Evolutionary conservation across 2,113 vertebrate species (phyloP), one percentile per base, ranked within the genome.

Genomic region (Hippoglossus stenolepis): DNA sequence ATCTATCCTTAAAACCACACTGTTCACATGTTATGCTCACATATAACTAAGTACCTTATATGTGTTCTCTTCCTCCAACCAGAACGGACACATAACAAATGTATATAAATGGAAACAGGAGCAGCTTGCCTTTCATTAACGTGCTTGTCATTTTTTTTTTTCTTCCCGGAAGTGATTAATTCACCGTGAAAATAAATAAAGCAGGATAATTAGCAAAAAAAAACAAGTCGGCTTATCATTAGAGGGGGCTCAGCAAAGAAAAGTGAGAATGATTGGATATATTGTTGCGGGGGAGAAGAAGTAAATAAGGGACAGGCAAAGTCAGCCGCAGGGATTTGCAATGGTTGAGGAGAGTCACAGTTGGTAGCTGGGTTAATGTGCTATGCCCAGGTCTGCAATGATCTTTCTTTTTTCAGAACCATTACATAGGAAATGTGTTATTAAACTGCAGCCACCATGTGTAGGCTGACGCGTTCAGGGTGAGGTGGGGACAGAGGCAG

Each of bases 141-240:
- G 45, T 67, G 65, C 56, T 73, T 59, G 40, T 43, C 59, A n/a
- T 65, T 53, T 86, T 85, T 13, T 9, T n/a, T 54, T 11, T 2
- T n/a, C 9, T 54, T 82, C 79, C 54, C 64, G 69, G 59, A 87
- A 83, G 72, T 68, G 9, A 80, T 57, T 79, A 21, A 70, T 54
- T 68, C 35, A 1, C 31, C 28, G 11, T 49, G 65, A 56, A 84
- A 77, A 73, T 63, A 82, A 84, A 75, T 79, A 70, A 79, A 79
- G 31, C n/a, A 47, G 61, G 23, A 68, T 78, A 78, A 83, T 85
- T 88, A 74, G 56, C 57, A 47, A 80, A 82, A 63, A 63, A 70
- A 84, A 82, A 77, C 53, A 75, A 79, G 28, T 75, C 45, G 21
- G 58, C 45, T 75, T 47, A 66, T 74, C 65, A 49, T 77, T 70